A percentile compares a stretch with the other conserved stretches of the same genome.
phyloP scores from a whole-genome alignment of 1,140 invertebrate species.

The Drosophila aff. region DNA sequence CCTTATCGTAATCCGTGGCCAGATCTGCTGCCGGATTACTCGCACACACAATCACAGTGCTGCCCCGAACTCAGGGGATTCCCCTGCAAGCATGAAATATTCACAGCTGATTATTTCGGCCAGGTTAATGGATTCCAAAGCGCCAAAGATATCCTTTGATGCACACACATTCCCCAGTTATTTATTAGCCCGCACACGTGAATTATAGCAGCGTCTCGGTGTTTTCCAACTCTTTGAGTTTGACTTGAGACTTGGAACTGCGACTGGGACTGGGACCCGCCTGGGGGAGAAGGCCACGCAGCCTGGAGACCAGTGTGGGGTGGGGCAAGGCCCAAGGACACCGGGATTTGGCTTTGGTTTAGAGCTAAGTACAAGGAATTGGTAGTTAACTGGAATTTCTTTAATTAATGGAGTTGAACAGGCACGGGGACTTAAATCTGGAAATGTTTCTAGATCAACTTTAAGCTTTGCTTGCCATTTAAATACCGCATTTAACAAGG shows the following conservation, averaged over 20 bases:
- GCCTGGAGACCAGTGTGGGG: neutral
- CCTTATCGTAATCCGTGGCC: constrained; percentile 69
- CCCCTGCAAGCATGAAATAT: constrained; percentile 61
- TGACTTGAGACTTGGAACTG: constrained; percentile 46
- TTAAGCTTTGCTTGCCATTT: too few relatives aligned
- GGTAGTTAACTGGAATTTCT: neutral
- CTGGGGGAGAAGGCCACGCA: neutral
- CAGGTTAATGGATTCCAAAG: constrained; percentile 58
- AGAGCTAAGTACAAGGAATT: neutral
- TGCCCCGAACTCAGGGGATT: constrained; percentile 13
- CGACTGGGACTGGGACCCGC: constrained; percentile 24
- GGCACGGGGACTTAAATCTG: too few relatives aligned
- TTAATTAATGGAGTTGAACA: neutral
- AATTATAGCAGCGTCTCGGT: constrained; percentile 43
- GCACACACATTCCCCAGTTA: constrained; percentile 55
- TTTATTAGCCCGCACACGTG: constrained; percentile 61
- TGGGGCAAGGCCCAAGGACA: neutral
- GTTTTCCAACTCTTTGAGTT: constrained; percentile 60
- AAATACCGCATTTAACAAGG: too few relatives aligned
- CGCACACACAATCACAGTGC: constrained; percentile 10
- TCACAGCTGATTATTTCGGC: constrained; percentile 73
- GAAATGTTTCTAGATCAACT: neutral
- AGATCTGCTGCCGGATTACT: constrained; percentile 14
- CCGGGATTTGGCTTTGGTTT: neutral
- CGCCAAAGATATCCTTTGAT: constrained; percentile 74